phyloP scores from a whole-genome alignment of 2,113 vertebrate genomes.

The Steatornis caripensis region DNA sequence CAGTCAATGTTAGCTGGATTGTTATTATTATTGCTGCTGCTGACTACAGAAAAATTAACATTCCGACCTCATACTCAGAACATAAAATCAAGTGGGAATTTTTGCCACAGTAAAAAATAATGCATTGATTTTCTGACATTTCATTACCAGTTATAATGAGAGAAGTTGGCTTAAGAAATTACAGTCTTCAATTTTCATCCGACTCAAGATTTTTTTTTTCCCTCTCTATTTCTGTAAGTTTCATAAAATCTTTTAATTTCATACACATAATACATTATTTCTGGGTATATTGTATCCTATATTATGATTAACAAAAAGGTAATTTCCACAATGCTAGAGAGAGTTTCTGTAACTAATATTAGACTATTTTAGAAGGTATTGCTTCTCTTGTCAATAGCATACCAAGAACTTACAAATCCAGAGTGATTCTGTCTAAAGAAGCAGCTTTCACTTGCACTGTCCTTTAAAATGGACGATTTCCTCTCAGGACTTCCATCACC shows the following conservation, averaged over 20 bases:
- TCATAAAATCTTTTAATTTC: neutral
- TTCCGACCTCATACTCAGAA: neutral
- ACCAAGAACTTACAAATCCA: neutral
- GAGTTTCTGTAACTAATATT: neutral
- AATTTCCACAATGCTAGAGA: neutral
- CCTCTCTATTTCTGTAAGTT: neutral
- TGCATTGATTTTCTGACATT: constrained; percentile 27
- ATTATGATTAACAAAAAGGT: neutral
- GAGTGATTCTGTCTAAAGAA: neutral
- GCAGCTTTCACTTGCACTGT: neutral
- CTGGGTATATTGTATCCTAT: neutral
- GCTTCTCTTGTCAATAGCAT: neutral
- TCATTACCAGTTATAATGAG: neutral
- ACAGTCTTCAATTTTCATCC: neutral
- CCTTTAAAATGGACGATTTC: neutral
- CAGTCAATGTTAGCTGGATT: neutral
- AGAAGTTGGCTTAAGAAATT: neutral
- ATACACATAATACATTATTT: neutral
- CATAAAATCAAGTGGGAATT: neutral
- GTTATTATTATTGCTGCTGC: neutral
- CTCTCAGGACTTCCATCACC: neutral
- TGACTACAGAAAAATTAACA: constrained; percentile 10
- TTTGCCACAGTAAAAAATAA: neutral
- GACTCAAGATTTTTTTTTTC: neutral
- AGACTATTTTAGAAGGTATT: neutral